Evolutionary conservation across 1,140 invertebrate species (phyloP).

Genomic region (Littorina saxatilis): DNA sequence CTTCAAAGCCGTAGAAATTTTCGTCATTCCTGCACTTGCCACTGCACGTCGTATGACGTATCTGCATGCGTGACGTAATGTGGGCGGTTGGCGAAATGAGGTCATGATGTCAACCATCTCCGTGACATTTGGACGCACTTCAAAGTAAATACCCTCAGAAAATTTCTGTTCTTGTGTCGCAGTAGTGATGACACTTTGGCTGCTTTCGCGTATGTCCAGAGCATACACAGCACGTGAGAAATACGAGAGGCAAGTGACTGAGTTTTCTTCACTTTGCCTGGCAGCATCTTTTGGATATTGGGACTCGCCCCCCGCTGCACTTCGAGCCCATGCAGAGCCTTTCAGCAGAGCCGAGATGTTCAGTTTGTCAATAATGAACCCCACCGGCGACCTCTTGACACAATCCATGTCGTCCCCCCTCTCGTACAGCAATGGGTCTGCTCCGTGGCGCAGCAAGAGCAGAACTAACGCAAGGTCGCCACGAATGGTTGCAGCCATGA

Average conservation of each 20-base stretch:
- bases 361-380: conserved; percentile 27
- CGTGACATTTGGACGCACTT: conserved; percentile 14
- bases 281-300: background rate
- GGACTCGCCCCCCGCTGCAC: background rate
- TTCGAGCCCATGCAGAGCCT: background rate
- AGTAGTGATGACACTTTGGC: background rate
- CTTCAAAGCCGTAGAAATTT: background rate
- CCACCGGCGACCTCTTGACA: background rate
- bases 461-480: conserved; percentile 43
- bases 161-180: background rate
- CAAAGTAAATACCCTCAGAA: background rate
- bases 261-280: background rate
- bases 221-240: conserved; percentile 13
- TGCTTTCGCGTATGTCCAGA: conserved; percentile 28
- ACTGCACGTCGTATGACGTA: conserved; percentile 7
- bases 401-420: background rate
- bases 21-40: background rate
- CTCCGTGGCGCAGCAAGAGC: conserved; percentile 48
- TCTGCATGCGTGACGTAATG: conserved; percentile 22
- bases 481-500: conserved; percentile 45
- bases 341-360: conserved; percentile 18
- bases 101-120: conserved; percentile 8
- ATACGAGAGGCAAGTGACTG: background rate
- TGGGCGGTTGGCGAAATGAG: background rate
- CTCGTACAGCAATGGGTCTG: conserved; percentile 38